Percentiles rank a stretch among this genome's conserved stretches.
phyloP scores from a whole-genome alignment of 2,113 vertebrate genomes.

The Ploceus nigricollis region DNA sequence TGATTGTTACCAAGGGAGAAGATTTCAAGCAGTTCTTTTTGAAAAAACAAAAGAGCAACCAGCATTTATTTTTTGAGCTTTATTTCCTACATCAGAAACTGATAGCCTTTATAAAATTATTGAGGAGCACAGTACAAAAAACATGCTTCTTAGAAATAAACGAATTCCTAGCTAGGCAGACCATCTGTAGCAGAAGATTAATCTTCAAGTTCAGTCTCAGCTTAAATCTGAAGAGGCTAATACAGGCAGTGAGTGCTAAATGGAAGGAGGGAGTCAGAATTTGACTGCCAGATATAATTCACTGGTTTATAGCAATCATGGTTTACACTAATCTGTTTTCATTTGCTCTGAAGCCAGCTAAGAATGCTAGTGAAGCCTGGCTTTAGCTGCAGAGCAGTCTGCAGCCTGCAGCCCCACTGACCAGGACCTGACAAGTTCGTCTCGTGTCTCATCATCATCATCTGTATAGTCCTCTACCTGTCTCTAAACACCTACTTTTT shows the following conservation, averaged over 20 bases:
- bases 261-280: neutral
- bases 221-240: neutral
- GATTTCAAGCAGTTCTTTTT: neutral
- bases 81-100: neutral
- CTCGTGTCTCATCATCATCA: neutral
- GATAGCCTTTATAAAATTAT: neutral
- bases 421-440: neutral
- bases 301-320: neutral
- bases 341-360: neutral
- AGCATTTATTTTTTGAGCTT: neutral
- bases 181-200: neutral
- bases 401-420: neutral
- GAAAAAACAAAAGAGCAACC: neutral
- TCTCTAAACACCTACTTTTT: neutral
- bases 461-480: neutral
- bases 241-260: neutral
- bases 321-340: neutral
- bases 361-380: neutral
- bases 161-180: neutral
- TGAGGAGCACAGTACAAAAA: neutral
- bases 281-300: neutral
- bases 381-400: neutral
- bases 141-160: neutral
- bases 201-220: neutral
- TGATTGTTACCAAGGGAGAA: slow-evolving; percentile 29